Evolutionary conservation across 2,797 vertebrate species (phyloP).

Genomic region (Pseudotriccus pelzelni): DNA sequence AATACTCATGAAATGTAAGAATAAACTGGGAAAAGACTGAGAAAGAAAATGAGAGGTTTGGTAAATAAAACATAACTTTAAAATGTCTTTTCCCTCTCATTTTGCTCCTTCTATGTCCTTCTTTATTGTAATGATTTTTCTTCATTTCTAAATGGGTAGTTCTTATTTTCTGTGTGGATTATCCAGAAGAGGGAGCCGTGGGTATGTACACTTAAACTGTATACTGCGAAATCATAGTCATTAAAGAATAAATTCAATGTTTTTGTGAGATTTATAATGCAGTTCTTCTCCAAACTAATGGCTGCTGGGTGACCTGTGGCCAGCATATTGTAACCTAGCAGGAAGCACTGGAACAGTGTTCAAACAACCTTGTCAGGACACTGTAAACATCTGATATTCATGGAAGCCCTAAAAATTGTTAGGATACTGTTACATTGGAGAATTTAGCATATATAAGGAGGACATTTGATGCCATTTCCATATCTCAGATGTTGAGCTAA

Average conservation of each 20-base stretch:
- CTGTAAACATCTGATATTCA: neutral
- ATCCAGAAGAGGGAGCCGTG: conserved; percentile 54
- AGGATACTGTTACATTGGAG: neutral
- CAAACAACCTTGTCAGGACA: neutral
- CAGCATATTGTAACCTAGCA: neutral
- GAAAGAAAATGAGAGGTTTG: neutral
- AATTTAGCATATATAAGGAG: neutral
- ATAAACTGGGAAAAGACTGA: neutral
- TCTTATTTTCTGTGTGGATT: neutral
- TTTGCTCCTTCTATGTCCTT: neutral
- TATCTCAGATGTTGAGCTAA: neutral
- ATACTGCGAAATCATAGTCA: neutral
- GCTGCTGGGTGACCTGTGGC: neutral
- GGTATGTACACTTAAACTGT: neutral
- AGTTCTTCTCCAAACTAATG: neutral
- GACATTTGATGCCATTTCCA: neutral
- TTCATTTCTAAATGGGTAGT: neutral
- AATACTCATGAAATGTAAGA: neutral
- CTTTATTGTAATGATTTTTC: neutral
- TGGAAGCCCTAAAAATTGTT: neutral
- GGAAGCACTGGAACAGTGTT: neutral
- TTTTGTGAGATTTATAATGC: neutral
- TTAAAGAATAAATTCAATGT: neutral
- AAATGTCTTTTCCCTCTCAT: neutral
- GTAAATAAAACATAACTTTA: neutral